Percentiles rank a stretch among this genome's conserved stretches.
These are phyloP conservation scores for Alloscopus bannaensis DNA, from an alignment of 2,888 invertebrate genomes.

Conservation along the genomic window DNA sequence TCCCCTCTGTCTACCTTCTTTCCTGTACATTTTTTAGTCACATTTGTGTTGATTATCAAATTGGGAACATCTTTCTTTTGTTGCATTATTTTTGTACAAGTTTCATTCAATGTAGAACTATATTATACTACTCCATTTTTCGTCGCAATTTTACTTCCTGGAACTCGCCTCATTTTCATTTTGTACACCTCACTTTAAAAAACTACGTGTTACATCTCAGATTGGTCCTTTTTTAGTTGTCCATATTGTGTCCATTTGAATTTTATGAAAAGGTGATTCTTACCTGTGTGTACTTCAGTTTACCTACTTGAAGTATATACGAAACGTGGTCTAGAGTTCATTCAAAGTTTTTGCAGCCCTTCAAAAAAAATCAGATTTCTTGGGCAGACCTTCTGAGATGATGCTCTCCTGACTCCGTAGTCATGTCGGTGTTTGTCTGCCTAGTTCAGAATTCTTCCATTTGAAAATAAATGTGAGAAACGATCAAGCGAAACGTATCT, in stretches of 20 bases:
- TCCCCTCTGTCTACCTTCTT: too few relatives aligned
- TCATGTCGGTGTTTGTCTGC: background rate
- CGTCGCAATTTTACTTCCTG: too few relatives aligned
- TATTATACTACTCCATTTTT: too few relatives aligned
- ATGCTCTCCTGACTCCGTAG: constrained; percentile 52
- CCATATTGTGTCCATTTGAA: constrained; percentile 1
- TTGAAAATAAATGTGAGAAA: background rate
- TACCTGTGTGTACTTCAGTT: constrained; percentile 10
- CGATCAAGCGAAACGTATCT: background rate
- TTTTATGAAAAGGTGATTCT: constrained; percentile 15
- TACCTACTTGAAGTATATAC: background rate
- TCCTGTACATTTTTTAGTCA: background rate
- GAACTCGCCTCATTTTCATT: too few relatives aligned
- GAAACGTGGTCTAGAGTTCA: background rate
- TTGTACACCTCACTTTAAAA: too few relatives aligned
- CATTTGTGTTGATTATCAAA: too few relatives aligned
- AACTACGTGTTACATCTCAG: constrained; percentile 25
- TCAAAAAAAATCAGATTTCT: background rate
- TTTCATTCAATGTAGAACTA: too few relatives aligned
- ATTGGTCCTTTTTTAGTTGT: constrained; percentile 22
- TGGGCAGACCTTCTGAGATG: constrained; percentile 40
- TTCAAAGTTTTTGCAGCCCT: background rate
- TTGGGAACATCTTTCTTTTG: constrained; percentile 5
- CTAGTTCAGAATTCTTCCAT: background rate
- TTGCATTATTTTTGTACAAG: background rate